Evolutionary conservation across 2,797 vertebrate species (phyloP), one percentile per base, ranked within the genome.

Genomic region (Spinus olivaceus): DNA sequence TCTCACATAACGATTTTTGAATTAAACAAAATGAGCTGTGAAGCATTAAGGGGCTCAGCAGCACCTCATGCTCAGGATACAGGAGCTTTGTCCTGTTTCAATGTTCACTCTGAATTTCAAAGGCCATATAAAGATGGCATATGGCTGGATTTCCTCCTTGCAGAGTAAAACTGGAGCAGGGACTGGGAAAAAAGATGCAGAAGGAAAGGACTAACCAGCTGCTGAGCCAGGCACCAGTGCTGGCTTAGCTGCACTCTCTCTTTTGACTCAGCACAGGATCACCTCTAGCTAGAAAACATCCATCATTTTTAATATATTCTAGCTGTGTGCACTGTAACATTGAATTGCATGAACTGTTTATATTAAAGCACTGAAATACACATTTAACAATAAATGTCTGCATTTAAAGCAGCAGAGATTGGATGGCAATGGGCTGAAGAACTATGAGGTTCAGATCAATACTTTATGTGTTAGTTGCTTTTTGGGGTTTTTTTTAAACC

Each of bases 401-500:
- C 5, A 51, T 90, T 65, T 78, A 72, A 87, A 79, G 6, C 27
- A 64, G 17, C 69, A n/a, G 11, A 21, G 23, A 35, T 78, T 23
- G 33, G 54, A 64, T 42, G 11, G 25, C 15, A 47, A 33, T 5
- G 8, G 20, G 61, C 30, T 74, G 18, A 77, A 70, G 22, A 46
- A 41, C 30, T 21, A 3, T 2, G 1, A 13, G 1, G 10, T 85
- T 77, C 49, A 57, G 25, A 80, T 35, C 30, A 64, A 47, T 39
- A 35, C 23, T 25, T 57, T 22, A 25, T 2, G 1, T 39, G 13
- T 25, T 65, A 42, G 23, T 6, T 61, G 13, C 6, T 41, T 30
- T 53, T 5, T 7, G 15, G 12, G 4, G 5, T 12, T 14, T 20
- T n/a, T 47, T 27, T 5, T 2, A 16, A 4, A 3, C 1, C 3